Base-by-base conservation (phyloP, 1,140 invertebrate species). In the Plutomurus gul region DNA sequence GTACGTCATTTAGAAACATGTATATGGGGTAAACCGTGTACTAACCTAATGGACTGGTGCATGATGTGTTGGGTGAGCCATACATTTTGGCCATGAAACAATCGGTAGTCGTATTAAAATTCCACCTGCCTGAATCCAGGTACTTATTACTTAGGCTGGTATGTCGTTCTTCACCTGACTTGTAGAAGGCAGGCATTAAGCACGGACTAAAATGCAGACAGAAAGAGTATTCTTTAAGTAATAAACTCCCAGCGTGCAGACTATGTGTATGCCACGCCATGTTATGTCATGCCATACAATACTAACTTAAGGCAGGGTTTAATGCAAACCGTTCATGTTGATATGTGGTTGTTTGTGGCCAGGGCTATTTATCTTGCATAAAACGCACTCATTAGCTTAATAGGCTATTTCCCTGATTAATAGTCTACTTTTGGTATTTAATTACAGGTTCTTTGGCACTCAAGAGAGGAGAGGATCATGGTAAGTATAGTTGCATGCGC, bases 361-460 rank as follows among this genome's bases (percentile, higher is more conserved):
- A 65, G 27, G 30, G 56, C 56, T 65, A 65, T 65, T 65, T 65
- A 65, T 65, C 56, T 65, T 65, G 27, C 27, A 36, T 65, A 65
- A 65, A 65, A 65, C 56, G 56, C 56, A 65, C 56, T 65, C 56
- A 65, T 65, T 70, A 76, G 40, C 75, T 43, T 70, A 70, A 65
- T 77, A 70, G 36, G 33, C 56, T 70, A 70, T 77, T 77, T 65
- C 40, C 36, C 65, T 77, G 75, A 77, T 77, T 77, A 77, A 77
- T 77, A 43, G 43, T 40, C 36, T 72, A 72, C 70, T 40, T 40
- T 40, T 72, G 36, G 40, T 39, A 43, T 72, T 72, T 40, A 72
- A 40, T 74, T 74, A 74, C 71, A 78, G 77, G 77, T 72, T 78
- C 77, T 56, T 27, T 78, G 71, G 77, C 71, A 33, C 77, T 78